These are phyloP conservation scores for Eucriotettix oculatus DNA, from an alignment of 2,888 invertebrate genomes.

Conservation along the genomic window DNA sequence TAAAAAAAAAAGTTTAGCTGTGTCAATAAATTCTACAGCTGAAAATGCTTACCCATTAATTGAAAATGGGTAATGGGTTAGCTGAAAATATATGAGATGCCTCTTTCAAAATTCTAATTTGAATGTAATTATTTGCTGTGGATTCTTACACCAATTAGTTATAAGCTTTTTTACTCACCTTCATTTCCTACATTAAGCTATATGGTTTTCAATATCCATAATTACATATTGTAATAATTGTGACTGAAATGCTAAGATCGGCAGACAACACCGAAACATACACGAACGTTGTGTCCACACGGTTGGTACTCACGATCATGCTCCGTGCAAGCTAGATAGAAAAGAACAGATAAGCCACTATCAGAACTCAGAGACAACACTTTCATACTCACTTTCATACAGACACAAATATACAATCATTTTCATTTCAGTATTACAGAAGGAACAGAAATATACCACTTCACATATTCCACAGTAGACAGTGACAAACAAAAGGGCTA, in stretches of 20 bases:
- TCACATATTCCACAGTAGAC: no score
- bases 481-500: no score
- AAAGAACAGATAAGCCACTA: conserved; percentile 34
- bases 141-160: neutral
- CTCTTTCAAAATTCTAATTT: no score
- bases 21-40: no score
- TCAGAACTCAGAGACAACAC: neutral
- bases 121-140: no score
- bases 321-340: conserved; percentile 66
- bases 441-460: no score
- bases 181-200: neutral
- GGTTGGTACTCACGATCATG: conserved; percentile 67
- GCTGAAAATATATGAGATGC: no score
- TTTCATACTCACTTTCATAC: neutral
- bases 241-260: neutral
- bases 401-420: neutral
- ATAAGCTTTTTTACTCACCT: neutral
- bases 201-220: neutral
- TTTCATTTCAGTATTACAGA: no score
- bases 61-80: no score
- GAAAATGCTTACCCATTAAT: no score
- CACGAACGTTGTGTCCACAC: neutral
- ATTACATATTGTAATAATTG: neutral
- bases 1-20: no score
- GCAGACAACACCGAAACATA: neutral